These are phyloP conservation scores for Aethes cnicana DNA, from an alignment of 2,888 invertebrate species.

Conservation along the genomic window DNA sequence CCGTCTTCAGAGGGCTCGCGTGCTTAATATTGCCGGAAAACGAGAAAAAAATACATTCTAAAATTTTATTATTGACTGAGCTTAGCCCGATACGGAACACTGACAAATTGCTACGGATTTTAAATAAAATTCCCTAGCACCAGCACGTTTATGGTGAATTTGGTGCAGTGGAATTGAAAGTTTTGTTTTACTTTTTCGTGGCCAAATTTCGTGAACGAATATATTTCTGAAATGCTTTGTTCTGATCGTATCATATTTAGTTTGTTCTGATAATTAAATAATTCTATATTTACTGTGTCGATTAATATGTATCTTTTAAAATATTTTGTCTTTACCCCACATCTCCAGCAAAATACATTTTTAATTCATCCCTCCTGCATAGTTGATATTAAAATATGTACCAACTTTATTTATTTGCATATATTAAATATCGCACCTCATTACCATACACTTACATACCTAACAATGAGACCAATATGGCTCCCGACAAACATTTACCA, in stretches of 20 bases:
- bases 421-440: constrained; percentile 37
- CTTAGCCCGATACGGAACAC: constrained; percentile 66
- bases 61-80: constrained; percentile 75
- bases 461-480: constrained; percentile 50
- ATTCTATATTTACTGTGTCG: no score
- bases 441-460: constrained; percentile 51
- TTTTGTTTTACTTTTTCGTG: constrained; percentile 50
- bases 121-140: constrained; percentile 56
- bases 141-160: constrained; percentile 47
- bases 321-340: no score
- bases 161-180: constrained; percentile 47
- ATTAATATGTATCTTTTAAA: no score
- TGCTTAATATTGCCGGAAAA: constrained; percentile 71
- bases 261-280: no score
- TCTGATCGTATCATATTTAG: no score
- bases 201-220: constrained; percentile 47
- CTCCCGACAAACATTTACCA: constrained; percentile 38
- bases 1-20: constrained; percentile 67
- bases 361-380: no score
- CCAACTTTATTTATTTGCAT: constrained; percentile 23
- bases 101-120: constrained; percentile 76
- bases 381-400: not conserved
- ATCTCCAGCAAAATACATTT: no score
- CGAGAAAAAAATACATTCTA: constrained; percentile 61
- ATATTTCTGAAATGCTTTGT: constrained; percentile 36